These are phyloP conservation scores for Montipora efflorescens DNA, from an alignment of 64 coral and sea anemone species.

Conservation along the genomic window DNA sequence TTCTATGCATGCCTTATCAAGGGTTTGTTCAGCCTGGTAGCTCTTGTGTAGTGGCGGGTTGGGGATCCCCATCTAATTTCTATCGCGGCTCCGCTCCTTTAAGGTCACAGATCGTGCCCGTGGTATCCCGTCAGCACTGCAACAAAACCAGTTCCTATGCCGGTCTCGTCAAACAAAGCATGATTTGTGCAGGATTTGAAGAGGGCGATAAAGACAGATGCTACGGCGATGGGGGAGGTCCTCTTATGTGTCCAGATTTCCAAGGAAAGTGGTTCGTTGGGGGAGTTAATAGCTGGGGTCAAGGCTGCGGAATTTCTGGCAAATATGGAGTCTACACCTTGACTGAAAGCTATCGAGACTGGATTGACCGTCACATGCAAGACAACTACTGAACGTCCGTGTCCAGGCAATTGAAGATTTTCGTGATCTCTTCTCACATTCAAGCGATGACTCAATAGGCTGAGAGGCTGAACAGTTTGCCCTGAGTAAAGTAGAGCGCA, in stretches of 20 bases:
- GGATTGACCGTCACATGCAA: conserved; percentile 47
- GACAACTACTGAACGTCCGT: not conserved
- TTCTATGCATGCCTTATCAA: conserved; percentile 53
- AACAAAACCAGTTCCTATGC: conserved; percentile 29
- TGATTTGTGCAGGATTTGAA: conserved; percentile 78
- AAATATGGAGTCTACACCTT: conserved; percentile 78
- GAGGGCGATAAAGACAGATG: conserved; percentile 56
- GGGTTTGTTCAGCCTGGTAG: conserved; percentile 29
- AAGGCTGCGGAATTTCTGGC: conserved; percentile 55
- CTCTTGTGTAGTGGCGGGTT: conserved; percentile 57
- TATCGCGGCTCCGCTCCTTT: conserved; percentile 38
- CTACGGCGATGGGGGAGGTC: conserved; percentile 78
- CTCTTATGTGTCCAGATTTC: conserved; percentile 72
- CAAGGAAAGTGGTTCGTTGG: conserved; percentile 58
- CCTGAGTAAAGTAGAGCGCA: too few relatives aligned
- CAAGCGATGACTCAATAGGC: not conserved
- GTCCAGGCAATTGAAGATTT: not conserved
- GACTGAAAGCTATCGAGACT: conserved; percentile 50
- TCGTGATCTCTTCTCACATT: not conserved
- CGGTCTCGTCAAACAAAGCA: conserved; percentile 54
- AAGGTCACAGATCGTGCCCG: conserved; percentile 30
- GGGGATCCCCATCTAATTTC: conserved; percentile 30
- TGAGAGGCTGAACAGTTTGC: too few relatives aligned
- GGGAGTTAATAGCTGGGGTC: conserved; percentile 72
- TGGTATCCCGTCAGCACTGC: conserved; percentile 68